Percentiles rank a stretch among this genome's conserved stretches.
These are phyloP conservation scores for Pseudorectes ferrugineus DNA, from an alignment of 2,113 vertebrate species.

Conservation along the genomic window DNA sequence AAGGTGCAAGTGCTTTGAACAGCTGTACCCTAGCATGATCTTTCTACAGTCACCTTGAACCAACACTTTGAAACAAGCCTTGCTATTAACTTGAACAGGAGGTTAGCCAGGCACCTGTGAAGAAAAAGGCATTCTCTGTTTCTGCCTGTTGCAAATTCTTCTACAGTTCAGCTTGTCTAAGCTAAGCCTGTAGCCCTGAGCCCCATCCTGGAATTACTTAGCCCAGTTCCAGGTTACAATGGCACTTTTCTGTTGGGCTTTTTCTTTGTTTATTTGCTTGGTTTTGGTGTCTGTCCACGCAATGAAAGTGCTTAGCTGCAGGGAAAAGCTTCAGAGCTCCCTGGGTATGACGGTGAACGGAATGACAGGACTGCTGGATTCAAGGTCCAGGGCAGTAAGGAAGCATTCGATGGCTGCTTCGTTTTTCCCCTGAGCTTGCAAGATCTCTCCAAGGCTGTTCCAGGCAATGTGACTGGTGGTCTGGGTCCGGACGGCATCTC, in stretches of 20 bases:
- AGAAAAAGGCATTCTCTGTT: not conserved
- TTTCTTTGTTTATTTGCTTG: not conserved
- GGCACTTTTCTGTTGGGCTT: not conserved
- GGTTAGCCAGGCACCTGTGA: not conserved
- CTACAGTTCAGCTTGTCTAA: not conserved
- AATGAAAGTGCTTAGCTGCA: not conserved
- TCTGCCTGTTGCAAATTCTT: not conserved
- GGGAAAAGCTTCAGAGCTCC: conserved; percentile 78
- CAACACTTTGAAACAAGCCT: not conserved
- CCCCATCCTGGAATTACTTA: not conserved
- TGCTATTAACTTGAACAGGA: not conserved
- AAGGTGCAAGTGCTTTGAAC: conserved; percentile 39
- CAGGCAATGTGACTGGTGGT: conserved; percentile 89
- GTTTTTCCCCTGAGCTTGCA: conserved; percentile 81
- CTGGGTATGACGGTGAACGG: conserved; percentile 92
- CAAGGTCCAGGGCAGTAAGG: conserved; percentile 91
- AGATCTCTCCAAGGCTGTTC: conserved; percentile 90
- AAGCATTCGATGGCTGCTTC: conserved; percentile 91
- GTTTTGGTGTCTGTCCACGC: not conserved
- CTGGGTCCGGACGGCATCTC: conserved; percentile 86
- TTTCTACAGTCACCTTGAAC: not conserved
- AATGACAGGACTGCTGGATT: conserved; percentile 89
- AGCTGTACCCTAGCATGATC: not conserved
- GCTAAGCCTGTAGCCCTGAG: not conserved
- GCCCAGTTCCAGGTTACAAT: not conserved